Conservation (phyloP, 2,113 vertebrate genomes). For the Epinephelus lanceolatus region DNA sequence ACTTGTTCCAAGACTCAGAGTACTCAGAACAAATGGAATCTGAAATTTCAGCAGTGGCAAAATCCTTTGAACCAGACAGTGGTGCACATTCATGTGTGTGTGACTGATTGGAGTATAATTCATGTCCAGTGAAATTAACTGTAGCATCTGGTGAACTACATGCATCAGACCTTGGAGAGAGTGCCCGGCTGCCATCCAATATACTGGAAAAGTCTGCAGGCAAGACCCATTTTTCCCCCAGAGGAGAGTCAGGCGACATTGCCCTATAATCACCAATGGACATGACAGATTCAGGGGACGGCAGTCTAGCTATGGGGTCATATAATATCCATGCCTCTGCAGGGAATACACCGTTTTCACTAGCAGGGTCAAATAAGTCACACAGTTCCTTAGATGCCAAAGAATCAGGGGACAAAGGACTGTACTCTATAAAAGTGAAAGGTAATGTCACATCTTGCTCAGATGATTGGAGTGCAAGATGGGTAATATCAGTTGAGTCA, state of each 20-base stretch:
- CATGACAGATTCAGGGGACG: constrained; percentile 77
- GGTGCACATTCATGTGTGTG: not conserved
- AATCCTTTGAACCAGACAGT: not conserved
- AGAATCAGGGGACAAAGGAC: constrained; percentile 34
- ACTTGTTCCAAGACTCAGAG: constrained; percentile 3
- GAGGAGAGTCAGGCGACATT: constrained; percentile 71
- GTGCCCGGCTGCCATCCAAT: constrained; percentile 13
- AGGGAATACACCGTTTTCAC: constrained; percentile 28
- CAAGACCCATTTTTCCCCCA: constrained; percentile 4
- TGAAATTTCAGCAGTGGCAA: constrained; percentile 4
- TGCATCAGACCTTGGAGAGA: constrained; percentile 37
- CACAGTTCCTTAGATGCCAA: constrained; percentile 24
- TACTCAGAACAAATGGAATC: constrained; percentile 1
- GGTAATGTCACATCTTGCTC: constrained; percentile 17
- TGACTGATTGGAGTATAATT: not conserved
- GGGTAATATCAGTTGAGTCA: constrained; percentile 67
- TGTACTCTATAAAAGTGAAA: constrained; percentile 26
- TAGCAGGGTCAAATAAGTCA: constrained; percentile 31
- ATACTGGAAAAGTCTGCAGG: constrained; percentile 29
- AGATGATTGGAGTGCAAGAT: constrained; percentile 13
- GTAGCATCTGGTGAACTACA: constrained; percentile 33
- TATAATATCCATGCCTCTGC: constrained; percentile 35
- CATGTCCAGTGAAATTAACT: constrained; percentile 22
- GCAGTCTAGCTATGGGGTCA: constrained; percentile 41
- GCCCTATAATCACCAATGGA: constrained; percentile 72